phyloP scores from a whole-genome alignment of 2,797 vertebrate genomes.

The Philypnodon macrostomus region DNA sequence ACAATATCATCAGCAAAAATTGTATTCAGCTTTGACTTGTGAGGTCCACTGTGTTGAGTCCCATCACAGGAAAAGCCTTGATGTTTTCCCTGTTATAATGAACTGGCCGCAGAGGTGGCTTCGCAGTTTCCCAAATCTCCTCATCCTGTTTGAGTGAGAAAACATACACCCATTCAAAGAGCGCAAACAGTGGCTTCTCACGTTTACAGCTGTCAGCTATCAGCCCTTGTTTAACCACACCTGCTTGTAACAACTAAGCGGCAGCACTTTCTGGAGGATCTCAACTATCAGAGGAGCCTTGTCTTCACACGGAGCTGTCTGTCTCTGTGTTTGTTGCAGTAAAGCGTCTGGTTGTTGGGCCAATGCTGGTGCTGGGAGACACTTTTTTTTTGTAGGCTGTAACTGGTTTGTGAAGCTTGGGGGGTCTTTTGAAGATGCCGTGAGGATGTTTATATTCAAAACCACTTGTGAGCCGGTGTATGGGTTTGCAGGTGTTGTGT shows the following conservation, averaged over 20 bases:
- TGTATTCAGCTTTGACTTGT: conserved; percentile 32
- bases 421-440: conserved; percentile 45
- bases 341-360: conserved; percentile 39
- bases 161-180: conserved; percentile 50
- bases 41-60: conserved; percentile 30
- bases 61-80: conserved; percentile 20
- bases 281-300: conserved; percentile 28
- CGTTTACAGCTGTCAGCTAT: conserved; percentile 52
- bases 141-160: conserved; percentile 49
- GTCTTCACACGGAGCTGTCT: conserved; percentile 51
- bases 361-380: conserved; percentile 50
- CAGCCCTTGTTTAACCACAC: conserved; percentile 21
- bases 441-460: conserved; percentile 65
- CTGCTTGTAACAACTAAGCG: conserved; percentile 45
- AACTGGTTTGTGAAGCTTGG: conserved; percentile 27
- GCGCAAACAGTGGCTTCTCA: conserved; percentile 52
- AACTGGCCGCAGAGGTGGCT: conserved; percentile 35
- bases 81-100: conserved; percentile 17
- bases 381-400: too few relatives aligned
- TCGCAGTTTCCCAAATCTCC: conserved; percentile 30
- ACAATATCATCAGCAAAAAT: conserved; percentile 2
- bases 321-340: conserved; percentile 36
- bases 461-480: conserved; percentile 14
- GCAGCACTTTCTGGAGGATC: conserved; percentile 34
- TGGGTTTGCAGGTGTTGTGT: background rate